phyloP scores from a whole-genome alignment of 2,888 invertebrate genomes.

The Autographa gamma region DNA sequence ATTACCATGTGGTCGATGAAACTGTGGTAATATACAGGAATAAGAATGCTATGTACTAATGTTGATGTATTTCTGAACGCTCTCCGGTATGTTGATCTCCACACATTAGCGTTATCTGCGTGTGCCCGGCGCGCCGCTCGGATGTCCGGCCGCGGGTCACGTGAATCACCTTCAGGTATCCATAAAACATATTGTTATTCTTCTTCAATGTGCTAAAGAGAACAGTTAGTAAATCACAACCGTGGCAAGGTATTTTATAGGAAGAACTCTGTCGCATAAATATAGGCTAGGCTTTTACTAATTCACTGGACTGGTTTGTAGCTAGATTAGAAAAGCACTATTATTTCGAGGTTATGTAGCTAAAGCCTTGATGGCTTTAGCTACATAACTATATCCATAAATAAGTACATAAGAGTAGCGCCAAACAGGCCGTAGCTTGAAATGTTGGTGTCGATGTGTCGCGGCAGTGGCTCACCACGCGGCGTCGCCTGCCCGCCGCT shows the following conservation, averaged over 20 bases:
- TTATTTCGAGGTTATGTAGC: not conserved
- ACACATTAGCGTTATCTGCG: not conserved
- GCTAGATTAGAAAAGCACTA: not conserved
- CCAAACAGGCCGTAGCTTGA: not conserved
- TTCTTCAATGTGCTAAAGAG: not conserved
- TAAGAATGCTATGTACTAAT: not conserved
- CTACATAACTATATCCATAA: too few species aligned
- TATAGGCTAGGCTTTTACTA: too few species aligned
- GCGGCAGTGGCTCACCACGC: not conserved
- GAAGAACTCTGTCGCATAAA: too few species aligned
- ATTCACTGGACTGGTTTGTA: too few species aligned
- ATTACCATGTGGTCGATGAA: not conserved
- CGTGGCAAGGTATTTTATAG: not conserved
- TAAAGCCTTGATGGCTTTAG: too few species aligned
- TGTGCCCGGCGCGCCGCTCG: not conserved
- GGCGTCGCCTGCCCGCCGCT: not conserved
- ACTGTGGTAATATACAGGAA: too few species aligned
- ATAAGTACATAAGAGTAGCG: too few species aligned
- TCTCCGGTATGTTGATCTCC: not conserved
- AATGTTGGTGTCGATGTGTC: not conserved
- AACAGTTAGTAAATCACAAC: not conserved
- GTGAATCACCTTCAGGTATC: not conserved
- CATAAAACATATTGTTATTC: not conserved
- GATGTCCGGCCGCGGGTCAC: not conserved
- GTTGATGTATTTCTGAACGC: not conserved